A percentile compares a stretch with the other conserved stretches of the same genome.
Conservation (phyloP, 2,113 vertebrate genomes). For the Cricetomys ansorgei region DNA sequence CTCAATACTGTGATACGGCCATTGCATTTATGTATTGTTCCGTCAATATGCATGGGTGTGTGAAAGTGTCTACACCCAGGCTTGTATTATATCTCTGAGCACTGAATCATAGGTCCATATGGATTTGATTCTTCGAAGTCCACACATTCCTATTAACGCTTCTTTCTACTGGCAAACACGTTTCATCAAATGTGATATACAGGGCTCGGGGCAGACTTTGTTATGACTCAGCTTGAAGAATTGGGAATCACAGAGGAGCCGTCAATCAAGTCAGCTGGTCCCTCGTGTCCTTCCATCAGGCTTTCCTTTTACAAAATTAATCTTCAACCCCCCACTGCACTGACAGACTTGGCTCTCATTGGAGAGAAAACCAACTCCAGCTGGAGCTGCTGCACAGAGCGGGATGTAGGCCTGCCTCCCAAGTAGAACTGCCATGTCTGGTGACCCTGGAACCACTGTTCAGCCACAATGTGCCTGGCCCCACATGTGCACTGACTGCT, state of each 20-base stretch:
- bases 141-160: neutral
- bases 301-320: constrained; percentile 52
- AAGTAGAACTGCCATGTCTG: neutral
- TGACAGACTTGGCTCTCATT: constrained; percentile 48
- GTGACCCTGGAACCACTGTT: neutral
- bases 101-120: neutral
- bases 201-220: neutral
- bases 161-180: constrained; percentile 1
- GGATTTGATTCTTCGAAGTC: constrained; percentile 20
- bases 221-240: constrained; percentile 14
- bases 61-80: neutral
- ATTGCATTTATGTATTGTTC: neutral
- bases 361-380: neutral
- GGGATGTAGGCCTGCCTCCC: neutral
- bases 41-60: neutral
- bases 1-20: neutral
- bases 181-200: constrained; percentile 20
- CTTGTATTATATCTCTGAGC: neutral
- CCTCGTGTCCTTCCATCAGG: neutral
- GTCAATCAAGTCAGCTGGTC: neutral
- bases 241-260: neutral
- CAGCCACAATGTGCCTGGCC: neutral
- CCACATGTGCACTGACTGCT: neutral
- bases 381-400: neutral
- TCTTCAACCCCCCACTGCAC: neutral